Evolutionary conservation across 2,888 invertebrate species (phyloP), one percentile per base, ranked within the genome.

Genomic region (Podabrus alpinus): DNA sequence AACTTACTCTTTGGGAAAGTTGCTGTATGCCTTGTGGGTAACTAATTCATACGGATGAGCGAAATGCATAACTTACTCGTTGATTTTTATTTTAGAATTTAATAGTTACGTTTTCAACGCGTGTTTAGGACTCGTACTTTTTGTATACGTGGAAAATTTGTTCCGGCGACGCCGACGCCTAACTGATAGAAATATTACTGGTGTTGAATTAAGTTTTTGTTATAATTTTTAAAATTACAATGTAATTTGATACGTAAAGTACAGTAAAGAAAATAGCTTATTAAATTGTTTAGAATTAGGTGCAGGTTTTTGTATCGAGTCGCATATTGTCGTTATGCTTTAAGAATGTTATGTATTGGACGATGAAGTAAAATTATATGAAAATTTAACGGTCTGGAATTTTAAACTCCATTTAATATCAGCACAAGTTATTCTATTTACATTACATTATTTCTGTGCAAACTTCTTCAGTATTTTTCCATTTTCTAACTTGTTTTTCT

Each of bases 381-480:
- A 64, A 76, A 79, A 81, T 80, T 77, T 82, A 80, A 75, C 80
- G 77, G 78, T 74, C 79, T 81, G 82, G 78, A 81, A 80, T 78
- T 78, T 78, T 75, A 75, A 79, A 77, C 81, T 81, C 81, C 80
- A 81, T 83, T 83, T 81, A 79, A 82, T 79, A 74, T 69, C 72
- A 78, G 76, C 79, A 79, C 81, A 83, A 82, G 81, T 83, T 83
- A 82, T 81, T 82, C 81, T 84, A 83, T 85, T 84, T 84, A 83
- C 84, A 82, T 84, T 84, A 80, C 83, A 84, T 84, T 83, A 84
- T 82, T 80, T 75, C 77, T 78, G 79, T 78, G 79, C 78, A 83
- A 84, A 83, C 77, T 83, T 83, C 81, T 74, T 79, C 80, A 80
- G 83, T 82, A 83, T 84, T 83, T 84, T 82, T 80, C 80, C 82